Conservation (phyloP, 2,113 vertebrate species). For the Mungos mungo region DNA sequence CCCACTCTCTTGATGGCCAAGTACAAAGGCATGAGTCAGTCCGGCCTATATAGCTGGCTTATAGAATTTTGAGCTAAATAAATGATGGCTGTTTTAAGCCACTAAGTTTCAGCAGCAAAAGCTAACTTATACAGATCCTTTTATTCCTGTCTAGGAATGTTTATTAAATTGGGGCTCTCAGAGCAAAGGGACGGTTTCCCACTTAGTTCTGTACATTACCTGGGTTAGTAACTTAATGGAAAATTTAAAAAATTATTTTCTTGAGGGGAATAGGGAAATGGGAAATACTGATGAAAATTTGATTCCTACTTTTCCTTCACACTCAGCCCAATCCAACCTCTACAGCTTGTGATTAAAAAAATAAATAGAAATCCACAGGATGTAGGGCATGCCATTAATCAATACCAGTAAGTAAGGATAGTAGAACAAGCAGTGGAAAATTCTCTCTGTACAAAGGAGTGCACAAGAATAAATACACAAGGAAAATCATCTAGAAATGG, state of each 20-base stretch:
- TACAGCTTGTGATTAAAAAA: constrained; percentile 60
- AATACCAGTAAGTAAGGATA: not conserved
- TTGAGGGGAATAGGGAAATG: not conserved
- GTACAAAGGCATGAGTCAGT: not conserved
- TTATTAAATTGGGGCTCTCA: not conserved
- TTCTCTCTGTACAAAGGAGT: not conserved
- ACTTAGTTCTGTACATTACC: not conserved
- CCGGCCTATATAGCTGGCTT: not conserved
- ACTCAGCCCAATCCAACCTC: not conserved
- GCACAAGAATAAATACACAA: not conserved
- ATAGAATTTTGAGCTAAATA: not conserved
- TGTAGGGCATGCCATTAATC: constrained; percentile 12
- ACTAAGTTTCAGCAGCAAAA: not conserved
- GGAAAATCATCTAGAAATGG: not conserved
- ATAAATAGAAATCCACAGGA: constrained; percentile 28
- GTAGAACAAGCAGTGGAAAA: constrained; percentile 33
- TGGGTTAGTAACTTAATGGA: not conserved
- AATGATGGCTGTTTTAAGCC: not conserved
- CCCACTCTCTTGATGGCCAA: not conserved
- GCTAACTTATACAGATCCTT: not conserved
- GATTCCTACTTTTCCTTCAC: not conserved
- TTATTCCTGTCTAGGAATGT: not conserved
- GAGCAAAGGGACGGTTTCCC: not conserved
- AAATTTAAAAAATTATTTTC: constrained; percentile 19
- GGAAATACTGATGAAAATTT: not conserved